Conservation (phyloP, 2,113 vertebrate genomes). For the Budorcas taxicolor region DNA sequence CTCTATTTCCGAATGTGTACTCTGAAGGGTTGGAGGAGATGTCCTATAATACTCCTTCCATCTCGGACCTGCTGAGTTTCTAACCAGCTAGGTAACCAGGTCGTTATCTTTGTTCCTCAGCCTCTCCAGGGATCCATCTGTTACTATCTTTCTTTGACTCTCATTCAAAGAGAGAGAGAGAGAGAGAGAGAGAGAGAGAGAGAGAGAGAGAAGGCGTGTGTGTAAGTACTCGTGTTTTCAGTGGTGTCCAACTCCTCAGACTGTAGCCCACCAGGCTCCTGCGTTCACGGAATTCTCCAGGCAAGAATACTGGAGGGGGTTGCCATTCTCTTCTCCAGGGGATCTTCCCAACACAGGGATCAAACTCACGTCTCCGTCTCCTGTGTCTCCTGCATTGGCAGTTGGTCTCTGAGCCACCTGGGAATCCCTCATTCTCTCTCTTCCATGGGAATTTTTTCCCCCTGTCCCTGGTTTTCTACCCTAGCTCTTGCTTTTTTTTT, state of each 20-base stretch:
- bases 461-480: neutral
- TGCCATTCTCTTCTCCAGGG: neutral
- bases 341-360: neutral
- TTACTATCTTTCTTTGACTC: neutral
- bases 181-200: neutral
- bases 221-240: too few species aligned
- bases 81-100: neutral
- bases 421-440: neutral
- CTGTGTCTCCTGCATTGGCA: neutral
- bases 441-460: too few species aligned
- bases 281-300: neutral
- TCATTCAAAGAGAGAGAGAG: neutral
- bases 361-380: accelerated
- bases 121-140: neutral
- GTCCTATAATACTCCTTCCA: neutral
- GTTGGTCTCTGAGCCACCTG: neutral
- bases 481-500: too few species aligned
- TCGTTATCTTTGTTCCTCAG: neutral
- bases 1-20: neutral
- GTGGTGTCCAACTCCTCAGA: neutral
- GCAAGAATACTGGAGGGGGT: neutral
- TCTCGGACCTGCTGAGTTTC: neutral
- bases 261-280: neutral
- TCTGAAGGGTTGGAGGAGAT: neutral
- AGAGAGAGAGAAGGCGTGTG: neutral